phyloP scores from a whole-genome alignment of 2,888 invertebrate genomes.

The Adelognathus sp. region DNA sequence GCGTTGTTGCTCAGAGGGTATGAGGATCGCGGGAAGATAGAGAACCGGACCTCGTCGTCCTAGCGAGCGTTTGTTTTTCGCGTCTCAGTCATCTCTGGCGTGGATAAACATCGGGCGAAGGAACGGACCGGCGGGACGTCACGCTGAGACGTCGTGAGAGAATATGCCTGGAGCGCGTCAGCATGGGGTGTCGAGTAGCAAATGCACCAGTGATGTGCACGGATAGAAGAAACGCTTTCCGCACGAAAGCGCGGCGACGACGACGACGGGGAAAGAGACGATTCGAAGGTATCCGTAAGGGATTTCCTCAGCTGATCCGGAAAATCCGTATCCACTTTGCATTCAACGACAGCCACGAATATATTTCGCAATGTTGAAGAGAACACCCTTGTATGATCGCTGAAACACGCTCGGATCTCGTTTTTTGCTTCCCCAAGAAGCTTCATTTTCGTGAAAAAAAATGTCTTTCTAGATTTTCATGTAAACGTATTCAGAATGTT shows the following conservation, averaged over 20 bases:
- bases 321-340: constrained; percentile 57
- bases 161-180: constrained; percentile 39
- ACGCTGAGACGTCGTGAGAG: constrained; percentile 43
- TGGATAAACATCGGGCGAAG: constrained; percentile 12
- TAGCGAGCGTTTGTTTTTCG: neutral
- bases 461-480: no score
- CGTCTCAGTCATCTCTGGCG: neutral
- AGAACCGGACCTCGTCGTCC: constrained; percentile 24
- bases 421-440: neutral
- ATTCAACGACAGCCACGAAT: constrained; percentile 47
- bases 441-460: neutral
- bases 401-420: constrained; percentile 4
- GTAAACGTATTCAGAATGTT: no score
- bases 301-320: constrained; percentile 54
- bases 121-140: neutral
- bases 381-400: constrained; percentile 23
- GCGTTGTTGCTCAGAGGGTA: constrained; percentile 27
- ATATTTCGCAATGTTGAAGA: constrained; percentile 34
- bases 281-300: constrained; percentile 48
- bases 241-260: constrained; percentile 24
- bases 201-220: constrained; percentile 1
- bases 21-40: constrained; percentile 2
- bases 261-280: constrained; percentile 33
- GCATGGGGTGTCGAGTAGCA: constrained; percentile 8
- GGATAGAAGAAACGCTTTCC: constrained; percentile 20